These are phyloP conservation scores for Scyliorhinus canicula DNA, from an alignment of 2,797 vertebrate species.

Conservation along the genomic window DNA sequence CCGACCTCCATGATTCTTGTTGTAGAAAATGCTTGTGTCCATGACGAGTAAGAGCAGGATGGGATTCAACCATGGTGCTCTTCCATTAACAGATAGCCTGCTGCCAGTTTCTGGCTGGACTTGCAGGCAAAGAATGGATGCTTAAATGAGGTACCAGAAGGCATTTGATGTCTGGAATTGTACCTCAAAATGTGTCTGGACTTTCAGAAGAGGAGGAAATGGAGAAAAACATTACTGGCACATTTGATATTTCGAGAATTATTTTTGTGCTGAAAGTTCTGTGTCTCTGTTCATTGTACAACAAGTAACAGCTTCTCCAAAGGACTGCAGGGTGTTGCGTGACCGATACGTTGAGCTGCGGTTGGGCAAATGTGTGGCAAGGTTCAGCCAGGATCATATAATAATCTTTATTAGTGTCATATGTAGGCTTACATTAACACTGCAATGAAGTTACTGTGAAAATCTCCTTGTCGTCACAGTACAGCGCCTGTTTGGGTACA, in stretches of 20 bases:
- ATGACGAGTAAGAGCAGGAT: background rate
- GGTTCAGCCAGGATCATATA: background rate
- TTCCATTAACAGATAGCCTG: background rate
- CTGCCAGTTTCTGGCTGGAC: too few species aligned
- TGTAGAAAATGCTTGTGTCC: background rate
- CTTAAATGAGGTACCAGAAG: background rate
- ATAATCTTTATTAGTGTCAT: too few species aligned
- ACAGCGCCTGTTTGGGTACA: too few species aligned
- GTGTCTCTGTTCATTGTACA: background rate
- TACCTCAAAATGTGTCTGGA: background rate
- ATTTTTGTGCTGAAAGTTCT: background rate
- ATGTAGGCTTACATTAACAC: too few species aligned
- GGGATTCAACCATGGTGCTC: background rate
- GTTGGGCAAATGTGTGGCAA: background rate
- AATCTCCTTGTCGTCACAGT: too few species aligned
- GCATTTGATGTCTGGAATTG: background rate
- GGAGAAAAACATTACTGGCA: background rate
- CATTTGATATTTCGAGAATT: background rate
- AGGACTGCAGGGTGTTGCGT: background rate
- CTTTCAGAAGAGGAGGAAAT: background rate
- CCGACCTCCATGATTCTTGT: background rate
- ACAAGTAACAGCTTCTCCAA: background rate
- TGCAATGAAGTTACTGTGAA: too few species aligned
- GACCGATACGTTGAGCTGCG: background rate
- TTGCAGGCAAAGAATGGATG: background rate